Evolutionary conservation across 2,888 invertebrate species (phyloP), one percentile per base, ranked within the genome.

Genomic region (Ornithoptera priamus): DNA sequence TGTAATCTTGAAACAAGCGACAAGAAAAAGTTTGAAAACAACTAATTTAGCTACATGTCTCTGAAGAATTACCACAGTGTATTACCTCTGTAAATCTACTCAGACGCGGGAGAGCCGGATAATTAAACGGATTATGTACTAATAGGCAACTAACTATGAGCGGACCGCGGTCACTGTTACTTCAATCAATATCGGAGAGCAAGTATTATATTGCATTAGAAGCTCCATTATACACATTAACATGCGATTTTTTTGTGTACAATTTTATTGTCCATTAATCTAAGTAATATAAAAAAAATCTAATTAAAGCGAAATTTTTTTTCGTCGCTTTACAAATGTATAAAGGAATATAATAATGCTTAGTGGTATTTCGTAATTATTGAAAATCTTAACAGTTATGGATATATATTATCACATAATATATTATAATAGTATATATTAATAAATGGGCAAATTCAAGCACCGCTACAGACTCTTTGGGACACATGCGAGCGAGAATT

Each of bases 71-170:
- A 2, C 57, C 57, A n/a, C 1, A 67, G 15, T 67, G 24, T 62
- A 62, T 62, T 67, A 62, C n/a, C 62, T 18, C 22, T n/a, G 42
- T 67, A 62, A 67, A 62, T 46, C 39, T 62, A 39, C 39, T 62
- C 24, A 30, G 39, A 70, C 66, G 66, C 39, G 66, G 63, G 63
- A 70, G 63, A 63, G 70, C 59, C 70, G 70, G 66, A 39, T 67
- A 70, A 70, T 67, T 70, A 67, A 67, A 70, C 24, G 65, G 69
- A 70, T 70, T 70, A 66, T 39, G 58, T 58, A 46, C 58, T 66
- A 62, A 69, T 66, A 67, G 66, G 53, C 59, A 58, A 42, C 65
- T 57, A 58, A 42, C 65, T 57, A 56, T 20, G 58, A 63, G 62
- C 36, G n/a, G 58, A 24, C 30, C 24, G 46, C 62, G 62, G 62